phyloP scores from a whole-genome alignment of 2,797 vertebrate species.

The Strix occidentalis region DNA sequence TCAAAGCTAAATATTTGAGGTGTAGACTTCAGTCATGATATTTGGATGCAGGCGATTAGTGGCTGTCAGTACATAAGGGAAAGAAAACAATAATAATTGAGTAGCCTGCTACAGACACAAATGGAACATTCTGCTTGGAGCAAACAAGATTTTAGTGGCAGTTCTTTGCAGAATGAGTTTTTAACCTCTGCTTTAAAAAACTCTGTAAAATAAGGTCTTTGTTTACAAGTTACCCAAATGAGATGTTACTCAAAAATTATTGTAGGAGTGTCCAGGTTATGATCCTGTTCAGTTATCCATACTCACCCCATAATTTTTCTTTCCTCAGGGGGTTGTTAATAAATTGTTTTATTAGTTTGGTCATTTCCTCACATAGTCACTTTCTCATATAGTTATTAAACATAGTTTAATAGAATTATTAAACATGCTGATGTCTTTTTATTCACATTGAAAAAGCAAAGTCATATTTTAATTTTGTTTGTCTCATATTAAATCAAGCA shows the following conservation, averaged over 20 bases:
- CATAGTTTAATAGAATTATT: background rate
- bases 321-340: background rate
- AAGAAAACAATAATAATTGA: background rate
- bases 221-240: background rate
- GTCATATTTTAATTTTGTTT: background rate
- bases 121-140: background rate
- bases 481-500: background rate
- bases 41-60: constrained; percentile 8
- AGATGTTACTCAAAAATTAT: background rate
- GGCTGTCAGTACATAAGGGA: background rate
- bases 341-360: background rate
- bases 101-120: background rate
- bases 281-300: background rate
- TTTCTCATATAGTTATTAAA: background rate
- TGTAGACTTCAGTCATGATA: background rate
- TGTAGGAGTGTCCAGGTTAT: background rate
- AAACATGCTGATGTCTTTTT: background rate
- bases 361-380: background rate
- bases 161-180: background rate
- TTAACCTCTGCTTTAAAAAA: background rate
- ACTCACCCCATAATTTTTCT: background rate
- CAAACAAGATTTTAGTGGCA: background rate
- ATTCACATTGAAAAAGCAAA: background rate
- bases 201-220: background rate
- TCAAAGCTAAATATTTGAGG: constrained; percentile 50